Conservation (phyloP, 2,797 vertebrate genomes). For the Enteromius mattozi region DNA sequence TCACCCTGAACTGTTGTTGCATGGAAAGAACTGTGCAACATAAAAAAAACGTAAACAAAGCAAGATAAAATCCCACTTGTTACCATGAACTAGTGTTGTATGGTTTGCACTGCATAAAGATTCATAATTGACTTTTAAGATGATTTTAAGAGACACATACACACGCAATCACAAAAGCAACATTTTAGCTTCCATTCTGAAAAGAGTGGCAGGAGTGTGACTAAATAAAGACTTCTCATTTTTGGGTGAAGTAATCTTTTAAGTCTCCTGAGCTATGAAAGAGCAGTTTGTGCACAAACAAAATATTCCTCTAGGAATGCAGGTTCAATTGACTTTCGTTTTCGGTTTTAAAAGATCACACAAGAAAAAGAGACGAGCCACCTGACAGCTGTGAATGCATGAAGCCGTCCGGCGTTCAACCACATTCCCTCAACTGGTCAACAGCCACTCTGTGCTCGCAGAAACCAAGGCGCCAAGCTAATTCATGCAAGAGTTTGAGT, state of each 20-base stretch:
- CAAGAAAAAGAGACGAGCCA: constrained; percentile 23
- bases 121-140: neutral
- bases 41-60: too few relatives aligned
- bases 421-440: constrained; percentile 16
- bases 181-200: neutral
- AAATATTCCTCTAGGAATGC: neutral
- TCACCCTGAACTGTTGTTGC: too few relatives aligned
- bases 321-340: constrained; percentile 2
- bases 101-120: neutral
- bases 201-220: neutral
- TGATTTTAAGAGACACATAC: neutral
- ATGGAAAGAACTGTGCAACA: neutral
- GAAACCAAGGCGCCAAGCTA: constrained; percentile 20
- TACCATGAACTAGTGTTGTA: neutral
- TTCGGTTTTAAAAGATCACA: neutral
- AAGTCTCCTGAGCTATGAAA: neutral
- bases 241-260: neutral
- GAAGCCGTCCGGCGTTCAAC: constrained; percentile 26
- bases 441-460: constrained; percentile 18
- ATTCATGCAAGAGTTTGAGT: constrained; percentile 28
- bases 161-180: neutral
- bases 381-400: constrained; percentile 54
- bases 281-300: neutral
- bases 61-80: neutral
- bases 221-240: neutral